Evolutionary conservation across 2,888 invertebrate genomes (phyloP).

Genomic region (Acrobeloides nanus): DNA sequence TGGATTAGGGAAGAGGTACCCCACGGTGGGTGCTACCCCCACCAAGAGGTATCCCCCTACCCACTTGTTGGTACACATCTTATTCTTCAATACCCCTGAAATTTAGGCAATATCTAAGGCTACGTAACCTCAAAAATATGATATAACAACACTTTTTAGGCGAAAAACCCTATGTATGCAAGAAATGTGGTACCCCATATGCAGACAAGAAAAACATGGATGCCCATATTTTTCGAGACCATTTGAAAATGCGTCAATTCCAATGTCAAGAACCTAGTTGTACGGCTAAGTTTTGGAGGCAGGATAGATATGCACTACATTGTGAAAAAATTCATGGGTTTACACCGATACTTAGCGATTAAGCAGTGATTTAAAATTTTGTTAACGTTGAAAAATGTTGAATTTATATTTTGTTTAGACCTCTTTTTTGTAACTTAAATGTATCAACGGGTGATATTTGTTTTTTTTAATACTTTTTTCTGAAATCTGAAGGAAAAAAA

Average conservation of each 20-base stretch:
- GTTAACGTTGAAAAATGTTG: no score
- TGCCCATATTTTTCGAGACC: conserved; percentile 38
- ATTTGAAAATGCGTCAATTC: conserved; percentile 30
- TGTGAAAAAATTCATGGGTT: conserved; percentile 12
- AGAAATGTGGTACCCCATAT: conserved; percentile 37
- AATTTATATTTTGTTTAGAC: no score
- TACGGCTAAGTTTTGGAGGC: conserved; percentile 35
- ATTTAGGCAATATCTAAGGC: no score
- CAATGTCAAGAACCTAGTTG: conserved; percentile 23
- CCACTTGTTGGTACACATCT: background rate
- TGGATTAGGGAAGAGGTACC: no score
- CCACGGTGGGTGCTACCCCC: no score
- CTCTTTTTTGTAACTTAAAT: background rate
- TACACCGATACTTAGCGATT: background rate
- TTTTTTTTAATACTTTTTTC: background rate
- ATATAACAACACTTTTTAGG: no score
- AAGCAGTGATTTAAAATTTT: no score
- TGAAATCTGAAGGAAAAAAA: background rate
- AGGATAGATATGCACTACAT: conserved; percentile 29
- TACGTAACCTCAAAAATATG: no score
- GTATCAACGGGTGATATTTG: background rate
- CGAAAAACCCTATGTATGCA: conserved; percentile 43
- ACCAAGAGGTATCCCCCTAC: no score
- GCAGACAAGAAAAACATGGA: conserved; percentile 51
- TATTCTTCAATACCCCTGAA: background rate